Base-by-base conservation (phyloP, 2,888 invertebrate genomes). In the Idaea aversata region DNA sequence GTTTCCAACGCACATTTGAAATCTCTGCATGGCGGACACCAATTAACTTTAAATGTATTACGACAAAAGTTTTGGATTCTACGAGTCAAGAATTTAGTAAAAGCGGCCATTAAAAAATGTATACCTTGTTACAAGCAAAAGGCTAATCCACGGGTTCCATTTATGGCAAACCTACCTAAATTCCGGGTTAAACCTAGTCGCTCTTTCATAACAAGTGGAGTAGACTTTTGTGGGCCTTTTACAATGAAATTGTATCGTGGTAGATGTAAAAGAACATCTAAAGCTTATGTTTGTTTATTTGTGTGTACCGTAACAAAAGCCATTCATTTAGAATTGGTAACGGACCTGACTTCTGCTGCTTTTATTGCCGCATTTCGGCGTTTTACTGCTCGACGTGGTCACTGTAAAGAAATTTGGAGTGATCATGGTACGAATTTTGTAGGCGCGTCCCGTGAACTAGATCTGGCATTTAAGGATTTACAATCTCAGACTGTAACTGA, bases 351-450 rank as follows among this genome's bases (percentile, higher is more conserved):
- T 15, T 65, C 71, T 25, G 64, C 66, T 57, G 66, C 69, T 1
- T 72, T 70, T 66, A 58, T 72, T 10, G 67, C 72, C 5, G 72
- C 72, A 5, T 70, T 70, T 58, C 47, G 61, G 15, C 61, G 70
- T 3, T 72, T 72, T 60, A 65, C 65, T 58, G 64, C 67, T 64
- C 67, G 72, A 10, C 67, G 72, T n/a, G 72, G 72, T 68, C 66
- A 67, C 15, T 72, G 72, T 57, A 67, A 65, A 13, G 67, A 72
- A 15, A 62, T 72, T 25, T 70, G 69, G 69, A 70, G 70, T 66
- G 70, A 72, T 57, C 34, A 60, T 61, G 69, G 69, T 4, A 72
- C 68, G 4, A 73, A 71, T 61, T 74, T 73, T 66, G 69, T 71
- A 13, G 72, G 68, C 15, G 72, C 72, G 3, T 64, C 69, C 2